Base-by-base conservation (phyloP, 2,888 invertebrate genomes). In the Epirrhoe tristata region DNA sequence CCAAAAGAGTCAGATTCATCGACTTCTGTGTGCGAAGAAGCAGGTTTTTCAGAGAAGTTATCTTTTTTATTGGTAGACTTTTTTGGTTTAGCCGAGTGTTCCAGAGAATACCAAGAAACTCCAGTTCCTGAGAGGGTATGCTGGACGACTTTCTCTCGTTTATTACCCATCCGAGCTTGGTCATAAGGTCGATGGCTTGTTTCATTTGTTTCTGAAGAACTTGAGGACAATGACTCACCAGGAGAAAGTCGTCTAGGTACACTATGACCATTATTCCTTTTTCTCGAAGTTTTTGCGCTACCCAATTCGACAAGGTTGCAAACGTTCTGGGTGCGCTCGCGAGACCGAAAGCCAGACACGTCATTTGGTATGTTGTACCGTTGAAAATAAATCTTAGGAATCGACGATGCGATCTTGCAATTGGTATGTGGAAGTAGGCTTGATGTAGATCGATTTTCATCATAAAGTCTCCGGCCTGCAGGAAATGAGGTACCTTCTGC, bases 41-140 rank as follows among this genome's bases (percentile, higher is more conserved):
- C 10, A 36, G 36, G 36, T 6, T 36, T 36, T 36, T 10, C 53
- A 53, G 32, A 14, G 8, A 5, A 1, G 14, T n/a, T 50, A 71
- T 24, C 17, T 72, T 73, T 7, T 59, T 24, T 7, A 46, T 1
- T 2, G 74, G 69, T 0, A 74, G 46, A 7, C 39, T 34, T 17
- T 59, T 73, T 24, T 24, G 12, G 51, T 65, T 63, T 39, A 7
- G 5, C 0, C n/a, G n/a, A 16, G 72, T 74, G 32, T 76, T 52
- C 76, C 76, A 77, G 1, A 57, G 16, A 0, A 77, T 60, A 2
- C 75, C 75, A 12, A 76, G 43, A 54, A 72, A 77, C 24, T 73
- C 67, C 55, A 74, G 61, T n/a, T 54, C 16, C 36, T 14, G 43
- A 10, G 59, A 48, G 5, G 67, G 31, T 7, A 56, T 48, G 14